These are phyloP conservation scores for Nothocercus nigrocapillus DNA, from an alignment of 2,113 vertebrate genomes.

Conservation along the genomic window DNA sequence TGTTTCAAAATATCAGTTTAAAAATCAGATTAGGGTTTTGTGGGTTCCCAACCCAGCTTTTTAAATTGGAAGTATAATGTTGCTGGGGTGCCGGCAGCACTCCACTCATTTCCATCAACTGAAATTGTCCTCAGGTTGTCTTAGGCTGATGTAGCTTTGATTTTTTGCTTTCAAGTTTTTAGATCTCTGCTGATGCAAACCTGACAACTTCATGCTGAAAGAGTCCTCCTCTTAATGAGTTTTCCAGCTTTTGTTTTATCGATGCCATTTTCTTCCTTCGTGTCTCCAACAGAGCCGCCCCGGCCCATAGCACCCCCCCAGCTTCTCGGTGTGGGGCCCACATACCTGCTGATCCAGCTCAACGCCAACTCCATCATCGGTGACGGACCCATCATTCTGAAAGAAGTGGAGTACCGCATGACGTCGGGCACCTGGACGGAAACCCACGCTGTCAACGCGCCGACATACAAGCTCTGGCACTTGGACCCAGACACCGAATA, in stretches of 20 bases:
- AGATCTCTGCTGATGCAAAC: not conserved
- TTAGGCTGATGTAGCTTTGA: not conserved
- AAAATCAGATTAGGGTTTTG: not conserved
- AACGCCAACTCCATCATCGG: conserved; percentile 99
- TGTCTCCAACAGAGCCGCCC: conserved; percentile 85
- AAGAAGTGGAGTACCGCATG: conserved; percentile 98
- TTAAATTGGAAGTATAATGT: not conserved
- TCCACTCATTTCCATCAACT: not conserved
- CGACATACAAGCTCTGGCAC: conserved; percentile 97
- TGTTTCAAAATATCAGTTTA: not conserved
- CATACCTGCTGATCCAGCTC: conserved; percentile 95
- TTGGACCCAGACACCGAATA: conserved; percentile 97
- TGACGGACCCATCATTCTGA: conserved; percentile 95
- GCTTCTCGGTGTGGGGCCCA: conserved; percentile 92
- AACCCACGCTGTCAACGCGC: conserved; percentile 95
- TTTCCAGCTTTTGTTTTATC: not conserved
- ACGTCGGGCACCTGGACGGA: conserved; percentile 95
- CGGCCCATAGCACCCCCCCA: conserved; percentile 96
- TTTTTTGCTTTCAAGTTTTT: not conserved
- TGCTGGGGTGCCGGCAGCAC: not conserved
- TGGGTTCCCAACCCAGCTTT: not conserved
- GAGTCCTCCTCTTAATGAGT: not conserved
- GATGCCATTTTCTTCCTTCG: not conserved
- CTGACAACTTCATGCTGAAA: not conserved
- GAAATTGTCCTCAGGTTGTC: not conserved